Evolutionary conservation across 2,888 invertebrate species (phyloP).

Genomic region (Carpatolechia fugitivella): DNA sequence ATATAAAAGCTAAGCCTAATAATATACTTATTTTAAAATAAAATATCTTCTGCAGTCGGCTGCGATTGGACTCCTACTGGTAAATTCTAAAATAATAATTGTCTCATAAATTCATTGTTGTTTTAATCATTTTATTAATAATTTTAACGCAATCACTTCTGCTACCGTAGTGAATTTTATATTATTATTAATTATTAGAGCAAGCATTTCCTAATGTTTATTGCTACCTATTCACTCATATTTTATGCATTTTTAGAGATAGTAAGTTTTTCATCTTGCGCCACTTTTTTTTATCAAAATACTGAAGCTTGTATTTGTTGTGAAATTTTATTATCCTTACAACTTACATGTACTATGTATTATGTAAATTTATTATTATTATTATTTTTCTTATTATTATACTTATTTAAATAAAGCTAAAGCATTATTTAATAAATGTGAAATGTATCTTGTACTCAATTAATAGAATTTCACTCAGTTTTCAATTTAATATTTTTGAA

Average conservation of each 20-base stretch:
- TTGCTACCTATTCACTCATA: neutral
- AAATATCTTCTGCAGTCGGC: constrained; percentile 83
- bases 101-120: constrained; percentile 48
- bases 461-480: too few species aligned
- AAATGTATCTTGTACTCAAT: too few species aligned
- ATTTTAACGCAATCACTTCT: constrained; percentile 7
- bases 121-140: constrained; percentile 38
- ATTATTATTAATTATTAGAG: constrained; percentile 7
- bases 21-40: constrained; percentile 43
- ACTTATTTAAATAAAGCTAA: too few species aligned
- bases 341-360: too few species aligned
- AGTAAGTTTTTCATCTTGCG: too few species aligned
- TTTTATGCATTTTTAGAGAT: neutral
- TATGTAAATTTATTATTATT: too few species aligned
- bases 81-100: constrained; percentile 70
- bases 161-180: constrained; percentile 4
- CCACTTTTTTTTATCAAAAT: too few species aligned
- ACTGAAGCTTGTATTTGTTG: neutral
- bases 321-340: neutral
- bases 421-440: too few species aligned
- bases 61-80: constrained; percentile 87
- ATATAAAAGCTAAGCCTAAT: constrained; percentile 41
- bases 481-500: too few species aligned
- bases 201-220: neutral
- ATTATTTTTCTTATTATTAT: too few species aligned